Conservation (phyloP, 2,113 vertebrate genomes). For the Drymodes brunneopygia region DNA sequence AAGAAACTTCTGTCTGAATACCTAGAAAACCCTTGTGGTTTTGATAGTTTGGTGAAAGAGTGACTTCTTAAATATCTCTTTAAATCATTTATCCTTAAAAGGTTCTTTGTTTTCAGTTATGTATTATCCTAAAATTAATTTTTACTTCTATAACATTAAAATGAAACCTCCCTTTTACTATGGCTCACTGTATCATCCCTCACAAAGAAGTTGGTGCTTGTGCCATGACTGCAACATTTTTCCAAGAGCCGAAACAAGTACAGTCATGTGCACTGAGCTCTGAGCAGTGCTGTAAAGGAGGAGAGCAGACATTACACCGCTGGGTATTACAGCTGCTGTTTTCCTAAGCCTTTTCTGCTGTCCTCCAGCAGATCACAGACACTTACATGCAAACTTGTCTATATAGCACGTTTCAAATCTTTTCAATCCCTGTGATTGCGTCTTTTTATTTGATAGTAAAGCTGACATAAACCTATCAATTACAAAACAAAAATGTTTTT, state of each 20-base stretch:
- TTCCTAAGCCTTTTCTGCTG: background rate
- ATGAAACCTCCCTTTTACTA: background rate
- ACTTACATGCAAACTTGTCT: background rate
- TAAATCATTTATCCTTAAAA: background rate
- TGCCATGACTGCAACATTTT: constrained; percentile 14
- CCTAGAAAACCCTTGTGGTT: background rate
- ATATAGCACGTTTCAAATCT: background rate
- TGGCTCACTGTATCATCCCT: background rate
- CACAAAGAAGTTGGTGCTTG: background rate
- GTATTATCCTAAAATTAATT: background rate
- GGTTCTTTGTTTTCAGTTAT: background rate
- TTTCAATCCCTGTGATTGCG: background rate
- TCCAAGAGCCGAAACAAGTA: background rate
- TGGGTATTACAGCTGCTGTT: background rate
- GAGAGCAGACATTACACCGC: background rate
- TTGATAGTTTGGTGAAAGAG: background rate
- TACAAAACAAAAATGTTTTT: background rate
- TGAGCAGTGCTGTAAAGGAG: background rate
- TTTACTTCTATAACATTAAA: background rate
- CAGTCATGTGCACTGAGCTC: background rate
- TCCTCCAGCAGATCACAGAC: background rate
- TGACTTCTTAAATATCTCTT: background rate
- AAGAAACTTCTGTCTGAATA: background rate
- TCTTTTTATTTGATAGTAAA: background rate
- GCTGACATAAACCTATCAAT: background rate